Conservation (phyloP, 2,113 vertebrate species). For the Scomber colias region DNA sequence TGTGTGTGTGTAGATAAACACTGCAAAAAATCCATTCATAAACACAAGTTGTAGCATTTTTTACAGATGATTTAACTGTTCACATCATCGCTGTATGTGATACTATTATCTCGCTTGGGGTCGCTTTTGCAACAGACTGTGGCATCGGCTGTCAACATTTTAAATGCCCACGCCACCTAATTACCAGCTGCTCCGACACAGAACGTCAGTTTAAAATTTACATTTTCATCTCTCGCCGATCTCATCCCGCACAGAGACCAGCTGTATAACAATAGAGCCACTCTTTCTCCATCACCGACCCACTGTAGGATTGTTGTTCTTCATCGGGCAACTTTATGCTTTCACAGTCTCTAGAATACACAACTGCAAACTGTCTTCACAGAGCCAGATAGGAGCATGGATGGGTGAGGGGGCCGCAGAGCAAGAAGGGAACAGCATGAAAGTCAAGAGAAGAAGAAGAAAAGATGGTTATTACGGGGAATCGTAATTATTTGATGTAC, state of each 20-base stretch:
- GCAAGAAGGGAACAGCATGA: neutral
- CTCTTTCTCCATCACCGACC: constrained; percentile 11
- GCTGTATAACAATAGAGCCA: neutral
- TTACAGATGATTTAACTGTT: constrained; percentile 16
- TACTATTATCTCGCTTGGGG: neutral
- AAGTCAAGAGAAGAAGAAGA: neutral
- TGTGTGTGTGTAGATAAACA: neutral
- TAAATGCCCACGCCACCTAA: constrained; percentile 8
- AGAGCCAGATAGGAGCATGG: constrained; percentile 2
- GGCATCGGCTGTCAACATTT: constrained; percentile 46
- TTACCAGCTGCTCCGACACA: constrained; percentile 28
- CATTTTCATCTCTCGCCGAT: constrained; percentile 12
- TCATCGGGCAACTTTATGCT: constrained; percentile 6
- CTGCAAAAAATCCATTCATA: constrained; percentile 4
- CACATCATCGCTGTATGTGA: neutral
- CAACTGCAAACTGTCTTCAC: constrained; percentile 18
- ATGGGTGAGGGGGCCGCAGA: constrained; percentile 13
- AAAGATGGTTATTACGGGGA: constrained; percentile 57
- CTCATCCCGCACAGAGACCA: neutral
- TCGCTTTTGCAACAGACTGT: constrained; percentile 2
- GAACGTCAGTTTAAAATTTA: neutral
- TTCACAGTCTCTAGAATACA: constrained; percentile 22
- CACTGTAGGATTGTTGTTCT: neutral
- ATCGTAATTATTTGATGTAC: constrained; percentile 72
- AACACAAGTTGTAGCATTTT: neutral